A percentile compares a stretch with the other conserved stretches of the same genome.
phyloP scores from a whole-genome alignment of 2,797 vertebrate genomes.

The Syndactyla subalaris region DNA sequence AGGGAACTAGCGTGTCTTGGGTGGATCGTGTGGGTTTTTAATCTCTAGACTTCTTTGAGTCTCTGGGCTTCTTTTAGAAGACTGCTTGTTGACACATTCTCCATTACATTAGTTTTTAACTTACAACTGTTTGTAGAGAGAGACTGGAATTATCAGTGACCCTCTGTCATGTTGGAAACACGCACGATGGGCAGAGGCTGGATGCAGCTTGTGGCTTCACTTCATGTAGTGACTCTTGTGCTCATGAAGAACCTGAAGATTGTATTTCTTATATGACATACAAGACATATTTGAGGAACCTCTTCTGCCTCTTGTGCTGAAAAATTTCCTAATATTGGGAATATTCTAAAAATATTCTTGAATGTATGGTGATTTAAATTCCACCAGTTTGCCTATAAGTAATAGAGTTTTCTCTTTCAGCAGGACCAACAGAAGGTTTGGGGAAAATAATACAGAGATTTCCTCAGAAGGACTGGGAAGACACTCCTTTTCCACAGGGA shows the following conservation, averaged over 20 bases:
- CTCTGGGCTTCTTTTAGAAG: not conserved
- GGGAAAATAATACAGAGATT: slow-evolving; percentile 98
- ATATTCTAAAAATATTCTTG: not conserved
- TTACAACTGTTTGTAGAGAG: not conserved
- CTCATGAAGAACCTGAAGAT: not conserved
- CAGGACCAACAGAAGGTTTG: slow-evolving; percentile 91
- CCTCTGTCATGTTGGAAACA: not conserved
- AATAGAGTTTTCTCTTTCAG: slow-evolving; percentile 34
- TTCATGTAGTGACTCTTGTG: not conserved
- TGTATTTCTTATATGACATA: not conserved
- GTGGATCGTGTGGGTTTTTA: not conserved
- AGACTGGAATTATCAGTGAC: not conserved
- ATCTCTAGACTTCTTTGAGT: not conserved
- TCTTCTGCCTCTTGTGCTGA: not conserved
- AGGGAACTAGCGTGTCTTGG: not conserved
- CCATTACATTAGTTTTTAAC: not conserved
- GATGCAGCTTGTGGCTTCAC: not conserved
- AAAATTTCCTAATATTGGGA: not conserved
- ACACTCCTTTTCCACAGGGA: slow-evolving; percentile 96
- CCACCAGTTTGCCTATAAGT: not conserved
- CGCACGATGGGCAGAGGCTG: rapidly evolving
- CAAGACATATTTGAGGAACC: not conserved
- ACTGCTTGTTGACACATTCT: not conserved
- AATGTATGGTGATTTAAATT: not conserved
- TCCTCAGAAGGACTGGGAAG: slow-evolving; percentile 95